Conservation (phyloP, 2,113 vertebrate species). For the Larimichthys crocea region DNA sequence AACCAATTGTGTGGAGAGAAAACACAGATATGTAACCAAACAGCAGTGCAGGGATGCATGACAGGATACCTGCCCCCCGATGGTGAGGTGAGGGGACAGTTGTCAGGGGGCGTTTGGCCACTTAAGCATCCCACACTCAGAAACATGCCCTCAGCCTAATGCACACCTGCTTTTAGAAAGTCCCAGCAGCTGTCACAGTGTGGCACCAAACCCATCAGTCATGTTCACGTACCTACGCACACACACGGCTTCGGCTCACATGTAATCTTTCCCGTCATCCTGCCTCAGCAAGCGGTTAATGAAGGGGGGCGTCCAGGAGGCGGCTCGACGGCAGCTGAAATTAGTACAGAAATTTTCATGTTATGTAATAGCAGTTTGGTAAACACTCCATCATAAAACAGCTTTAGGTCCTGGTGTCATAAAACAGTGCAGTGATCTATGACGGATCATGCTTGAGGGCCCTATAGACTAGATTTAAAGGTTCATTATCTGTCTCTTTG, state of each 20-base stretch:
- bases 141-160: constrained; percentile 54
- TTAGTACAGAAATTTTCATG: background rate
- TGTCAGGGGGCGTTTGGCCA: constrained; percentile 60
- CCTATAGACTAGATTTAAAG: background rate
- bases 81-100: constrained; percentile 52
- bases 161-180: constrained; percentile 53
- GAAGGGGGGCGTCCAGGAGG: constrained; percentile 14
- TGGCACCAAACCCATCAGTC: constrained; percentile 62
- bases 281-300: constrained; percentile 47
- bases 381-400: background rate
- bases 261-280: constrained; percentile 16
- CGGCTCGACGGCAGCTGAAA: background rate
- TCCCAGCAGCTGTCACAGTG: constrained; percentile 55
- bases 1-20: constrained; percentile 3
- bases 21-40: constrained; percentile 12
- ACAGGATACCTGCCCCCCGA: constrained; percentile 39
- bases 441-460: background rate
- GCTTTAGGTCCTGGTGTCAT: background rate
- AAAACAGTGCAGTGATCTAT: background rate
- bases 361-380: too few relatives aligned
- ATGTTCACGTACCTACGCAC: constrained; percentile 35
- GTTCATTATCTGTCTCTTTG: background rate
- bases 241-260: background rate
- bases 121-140: constrained; percentile 42
- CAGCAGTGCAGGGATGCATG: constrained; percentile 15